Conservation (phyloP, 2,797 vertebrate genomes). For the Astyanax mexicanus region DNA sequence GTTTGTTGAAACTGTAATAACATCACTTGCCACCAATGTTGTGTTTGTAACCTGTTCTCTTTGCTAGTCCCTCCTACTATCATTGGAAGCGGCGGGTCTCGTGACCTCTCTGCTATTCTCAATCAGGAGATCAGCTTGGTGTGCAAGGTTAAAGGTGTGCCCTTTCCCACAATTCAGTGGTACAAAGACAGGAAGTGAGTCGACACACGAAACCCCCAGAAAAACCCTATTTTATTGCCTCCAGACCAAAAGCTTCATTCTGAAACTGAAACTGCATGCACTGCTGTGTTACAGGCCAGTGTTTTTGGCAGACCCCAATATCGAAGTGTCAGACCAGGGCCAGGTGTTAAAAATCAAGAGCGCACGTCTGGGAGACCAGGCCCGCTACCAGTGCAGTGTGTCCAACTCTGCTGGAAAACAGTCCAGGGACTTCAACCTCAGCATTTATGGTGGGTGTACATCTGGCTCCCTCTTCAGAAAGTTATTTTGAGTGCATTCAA, state of each 20-base stretch:
- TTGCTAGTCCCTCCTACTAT: constrained; percentile 89
- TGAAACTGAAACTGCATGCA: background rate
- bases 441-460: constrained; percentile 79
- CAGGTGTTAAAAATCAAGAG: constrained; percentile 88
- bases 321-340: constrained; percentile 83
- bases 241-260: background rate
- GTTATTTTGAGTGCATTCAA: too few relatives aligned
- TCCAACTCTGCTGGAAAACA: constrained; percentile 89
- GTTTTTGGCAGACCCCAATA: constrained; percentile 87
- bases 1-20: background rate
- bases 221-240: background rate
- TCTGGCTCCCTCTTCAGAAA: background rate
- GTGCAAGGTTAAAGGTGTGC: constrained; percentile 88
- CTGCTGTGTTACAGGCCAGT: constrained; percentile 77
- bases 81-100: constrained; percentile 66
- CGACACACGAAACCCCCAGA: background rate
- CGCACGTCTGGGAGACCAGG: constrained; percentile 88
- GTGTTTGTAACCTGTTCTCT: background rate
- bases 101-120: constrained; percentile 83
- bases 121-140: constrained; percentile 85
- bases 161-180: constrained; percentile 91
- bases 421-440: constrained; percentile 87
- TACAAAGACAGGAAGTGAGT: constrained; percentile 96
- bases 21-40: constrained; percentile 35
- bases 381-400: constrained; percentile 89